Base-by-base conservation (phyloP, 2,888 invertebrate genomes). In the Apodemia duryi region DNA sequence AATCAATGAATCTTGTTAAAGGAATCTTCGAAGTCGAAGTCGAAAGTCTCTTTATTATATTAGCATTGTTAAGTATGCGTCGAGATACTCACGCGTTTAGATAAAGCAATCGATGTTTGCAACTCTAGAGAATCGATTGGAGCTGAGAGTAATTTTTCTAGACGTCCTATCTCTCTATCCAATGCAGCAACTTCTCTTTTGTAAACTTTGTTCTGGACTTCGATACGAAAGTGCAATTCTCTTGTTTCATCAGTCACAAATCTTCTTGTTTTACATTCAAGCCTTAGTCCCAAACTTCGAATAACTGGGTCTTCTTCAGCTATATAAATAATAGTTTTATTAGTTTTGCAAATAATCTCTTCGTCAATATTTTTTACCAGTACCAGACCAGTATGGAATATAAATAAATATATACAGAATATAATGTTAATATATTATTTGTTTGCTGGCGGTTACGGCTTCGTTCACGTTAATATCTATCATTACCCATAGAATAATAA, bases 181-280 rank as follows among this genome's bases (percentile, higher is more conserved):
- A 97, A 82, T 21, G 95, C 94, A 9, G 95, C 95, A 71, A 98
- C 94, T 82, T 98, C 97, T 71, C 95, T 93, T 78, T 95, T 95
- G 81, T 97, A 98, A 6, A 97, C 98, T 73, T 95, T 94, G 85
- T 98, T 98, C 85, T 98, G 98, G 64, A 98, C 96, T 84, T 98
- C 97, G 62, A 97, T 96, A 67, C 98, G 93, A 82, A 97, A 97
- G 77, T 96, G 95, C 21, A 96, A 85, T 77, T 98, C 98, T 73
- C 95, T 93, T 63, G 94, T 94, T 77, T 98, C 98, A 75, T 98
- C 97, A 28, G 95, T 94, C 28, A 96, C 95, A 78, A 97, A 96
- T 77, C 96, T 89, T 72, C 98, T 92, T 0, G 98, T 98, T 76
- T 98, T 98, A 82, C 95, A 97, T 80, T 98, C 97, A 74, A 98